Base-by-base conservation (phyloP, 1,140 invertebrate species). In the Meteorus sp. region DNA sequence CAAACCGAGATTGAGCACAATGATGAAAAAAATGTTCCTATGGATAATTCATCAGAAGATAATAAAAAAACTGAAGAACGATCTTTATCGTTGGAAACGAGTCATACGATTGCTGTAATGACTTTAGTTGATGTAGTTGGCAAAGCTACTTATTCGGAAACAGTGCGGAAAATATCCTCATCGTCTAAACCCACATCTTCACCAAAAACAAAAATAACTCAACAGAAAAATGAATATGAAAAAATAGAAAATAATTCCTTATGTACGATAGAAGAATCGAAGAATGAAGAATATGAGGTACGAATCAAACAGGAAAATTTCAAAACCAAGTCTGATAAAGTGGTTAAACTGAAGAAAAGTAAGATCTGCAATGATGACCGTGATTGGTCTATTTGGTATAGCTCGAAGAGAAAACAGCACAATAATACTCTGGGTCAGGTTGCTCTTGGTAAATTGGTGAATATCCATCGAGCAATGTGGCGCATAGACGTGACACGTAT, bases 141-240 rank as follows among this genome's bases (percentile, higher is more conserved):
- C 9, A 67, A 61, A 23, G 70, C 69, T 8, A 76, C 73, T 0
- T 77, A 77, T 29, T 77, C 75, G 1, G 75, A 77, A 35, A 76
- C 74, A 1, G 72, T 74, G 1, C 63, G 71, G 47, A 63, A 69
- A 33, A 45, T 52, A 6, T 50, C 53, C 5, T 70, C 62, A 8
- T 53, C 61, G 0, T 47, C 59, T 2, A 60, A 59, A 15, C 39
- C 63, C n/a, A n/a, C n/a, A 11, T 56, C 17, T 27, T 43, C 5
- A 20, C n/a, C 29, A 67, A 67, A 41, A 56, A 43, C 35, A 8
- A n/a, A n/a, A n/a, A n/a, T n/a, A n/a, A n/a, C n/a, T n/a, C n/a
- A n/a, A n/a, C n/a, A n/a, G n/a, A n/a, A n/a, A n/a, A n/a, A n/a
- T n/a, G n/a, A n/a, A n/a, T n/a, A n/a, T n/a, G n/a, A n/a, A n/a